A percentile compares a stretch with the other conserved stretches of the same genome.
phyloP scores from a whole-genome alignment of 2,888 invertebrate species.

The Coenonympha glycerion region DNA sequence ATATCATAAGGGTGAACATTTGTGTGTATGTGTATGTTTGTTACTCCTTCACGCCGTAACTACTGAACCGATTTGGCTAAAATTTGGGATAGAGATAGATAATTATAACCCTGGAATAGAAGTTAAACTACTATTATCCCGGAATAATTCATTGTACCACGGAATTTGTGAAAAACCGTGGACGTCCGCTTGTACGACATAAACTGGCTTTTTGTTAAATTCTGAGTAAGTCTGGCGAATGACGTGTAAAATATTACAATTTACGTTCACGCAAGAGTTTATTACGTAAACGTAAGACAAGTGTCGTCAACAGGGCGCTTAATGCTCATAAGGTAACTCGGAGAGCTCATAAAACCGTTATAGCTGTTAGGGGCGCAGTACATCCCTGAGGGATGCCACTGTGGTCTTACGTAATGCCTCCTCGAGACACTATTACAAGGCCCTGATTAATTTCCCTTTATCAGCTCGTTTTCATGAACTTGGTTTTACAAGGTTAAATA shows the following conservation, averaged over 20 bases:
- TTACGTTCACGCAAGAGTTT: not conserved
- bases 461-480: constrained; percentile 17
- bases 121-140: too few relatives aligned
- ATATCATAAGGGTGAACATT: too few relatives aligned
- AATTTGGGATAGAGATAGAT: too few relatives aligned
- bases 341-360: constrained; percentile 68
- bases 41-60: too few relatives aligned
- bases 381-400: constrained; percentile 47
- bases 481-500: not conserved
- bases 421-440: constrained; percentile 59
- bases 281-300: constrained; percentile 51
- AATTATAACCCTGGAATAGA: too few relatives aligned
- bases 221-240: too few relatives aligned
- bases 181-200: too few relatives aligned
- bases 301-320: constrained; percentile 60
- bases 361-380: constrained; percentile 44
- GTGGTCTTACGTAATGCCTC: constrained; percentile 50
- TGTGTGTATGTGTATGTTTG: too few relatives aligned
- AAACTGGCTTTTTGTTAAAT: too few relatives aligned
- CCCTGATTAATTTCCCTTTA: constrained; percentile 68
- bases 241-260: not conserved
- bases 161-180: not conserved
- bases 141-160: too few relatives aligned
- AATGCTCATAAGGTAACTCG: constrained; percentile 51
- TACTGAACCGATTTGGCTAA: too few relatives aligned